These are phyloP conservation scores for Apeltes quadracus DNA, from an alignment of 2,113 vertebrate species.

Conservation along the genomic window DNA sequence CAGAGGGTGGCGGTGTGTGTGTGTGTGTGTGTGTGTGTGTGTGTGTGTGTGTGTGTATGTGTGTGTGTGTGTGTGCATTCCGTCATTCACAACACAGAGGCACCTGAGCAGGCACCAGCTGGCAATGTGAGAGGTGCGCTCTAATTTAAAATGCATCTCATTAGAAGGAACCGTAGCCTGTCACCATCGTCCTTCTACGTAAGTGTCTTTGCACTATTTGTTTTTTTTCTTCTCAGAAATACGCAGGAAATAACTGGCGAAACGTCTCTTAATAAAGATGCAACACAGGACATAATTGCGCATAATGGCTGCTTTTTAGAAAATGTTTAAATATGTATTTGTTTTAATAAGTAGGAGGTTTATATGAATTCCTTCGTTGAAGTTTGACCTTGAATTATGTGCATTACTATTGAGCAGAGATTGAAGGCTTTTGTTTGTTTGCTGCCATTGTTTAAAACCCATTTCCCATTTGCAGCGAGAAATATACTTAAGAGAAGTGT, in stretches of 20 bases:
- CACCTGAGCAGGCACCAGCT: constrained; percentile 81
- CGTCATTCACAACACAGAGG: constrained; percentile 72
- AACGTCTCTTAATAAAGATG: constrained; percentile 55
- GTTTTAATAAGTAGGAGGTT: constrained; percentile 66
- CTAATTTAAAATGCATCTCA: constrained; percentile 81
- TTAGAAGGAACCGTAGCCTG: constrained; percentile 76
- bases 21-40: constrained; percentile 2
- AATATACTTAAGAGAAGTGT: constrained; percentile 99
- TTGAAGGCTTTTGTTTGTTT: constrained; percentile 84
- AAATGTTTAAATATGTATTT: constrained; percentile 34
- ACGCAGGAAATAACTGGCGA: constrained; percentile 25
- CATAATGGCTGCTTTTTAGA: constrained; percentile 30
- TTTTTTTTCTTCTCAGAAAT: constrained; percentile 59
- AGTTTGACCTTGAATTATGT: constrained; percentile 77
- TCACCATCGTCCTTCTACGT: constrained; percentile 60
- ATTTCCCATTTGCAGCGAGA: constrained; percentile 94
- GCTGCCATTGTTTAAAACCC: constrained; percentile 80
- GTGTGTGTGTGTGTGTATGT: constrained; percentile 19
- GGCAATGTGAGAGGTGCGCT: constrained; percentile 77
- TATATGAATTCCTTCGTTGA: constrained; percentile 49
- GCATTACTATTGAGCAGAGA: constrained; percentile 68
- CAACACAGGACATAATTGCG: constrained; percentile 19
- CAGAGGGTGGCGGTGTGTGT: constrained; percentile 38
- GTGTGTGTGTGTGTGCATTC: constrained; percentile 45
- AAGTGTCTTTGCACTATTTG: neutral